Evolutionary conservation across 2,888 invertebrate species (phyloP), one percentile per base, ranked within the genome.

Genomic region (Idaea aversata): DNA sequence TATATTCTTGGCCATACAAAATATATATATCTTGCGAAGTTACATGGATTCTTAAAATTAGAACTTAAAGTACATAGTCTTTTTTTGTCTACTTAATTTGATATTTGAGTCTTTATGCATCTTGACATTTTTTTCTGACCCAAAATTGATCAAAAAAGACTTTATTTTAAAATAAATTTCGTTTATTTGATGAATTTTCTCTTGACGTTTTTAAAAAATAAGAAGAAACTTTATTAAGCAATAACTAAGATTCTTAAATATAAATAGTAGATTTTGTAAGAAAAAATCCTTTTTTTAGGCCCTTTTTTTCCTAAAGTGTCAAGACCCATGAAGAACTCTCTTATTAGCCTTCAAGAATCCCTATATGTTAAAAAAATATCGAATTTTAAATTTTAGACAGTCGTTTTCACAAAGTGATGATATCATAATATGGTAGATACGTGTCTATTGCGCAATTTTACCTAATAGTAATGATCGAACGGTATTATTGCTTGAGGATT

Each of bases 21-120:
- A 25, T 25, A 25, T 25, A 25, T 25, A 78, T 75, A 64, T 72
- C 67, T 70, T 85, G 78, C 77, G 77, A 78, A 80, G 83, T 83
- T 85, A 84, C 80, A 81, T 76, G 77, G 80, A 77, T 81, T 77
- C 65, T 62, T 65, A 65, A 16, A 74, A 77, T 75, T 75, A 79
- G 75, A 75, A 77, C 73, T 72, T 78, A 75, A 83, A 85, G 83
- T 85, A 84, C 84, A 85, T 78, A 80, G 81, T 83, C 81, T 81
- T 78, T 71, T 74, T 75, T 68, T 75, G 72, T 77, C 75, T 77
- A 73, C 73, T 73, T 73, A 73, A 77, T 73, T 66, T 73, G 72
- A 68, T 77, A 72, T 73, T 58, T 58, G 47, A 13, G 47, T 47
- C 47, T 47, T 47, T 47, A 13, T 47, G 47, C 3, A 13, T 47